phyloP scores from a whole-genome alignment of 2,113 vertebrate species.

The Suricata suricatta region DNA sequence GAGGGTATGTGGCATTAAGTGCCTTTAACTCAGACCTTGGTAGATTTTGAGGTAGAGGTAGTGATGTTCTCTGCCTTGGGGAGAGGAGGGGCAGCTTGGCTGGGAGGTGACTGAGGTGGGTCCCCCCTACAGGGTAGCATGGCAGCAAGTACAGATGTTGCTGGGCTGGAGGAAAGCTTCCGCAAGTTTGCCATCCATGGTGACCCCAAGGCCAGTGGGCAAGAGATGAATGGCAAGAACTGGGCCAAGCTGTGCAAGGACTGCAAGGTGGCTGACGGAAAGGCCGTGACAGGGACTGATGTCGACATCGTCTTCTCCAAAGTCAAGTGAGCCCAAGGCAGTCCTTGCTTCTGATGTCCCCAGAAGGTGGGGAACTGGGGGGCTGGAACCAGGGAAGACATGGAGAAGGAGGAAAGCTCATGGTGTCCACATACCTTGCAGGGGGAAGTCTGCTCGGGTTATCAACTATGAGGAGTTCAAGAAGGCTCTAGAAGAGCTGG shows the following conservation, averaged over 20 bases:
- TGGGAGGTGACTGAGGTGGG: neutral
- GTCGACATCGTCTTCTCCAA: slow-evolving; percentile 98
- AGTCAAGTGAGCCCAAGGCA: slow-evolving; percentile 93
- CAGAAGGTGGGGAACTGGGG: slow-evolving; percentile 6
- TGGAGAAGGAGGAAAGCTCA: neutral
- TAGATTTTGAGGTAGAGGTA: neutral
- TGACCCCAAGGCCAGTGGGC: slow-evolving; percentile 92
- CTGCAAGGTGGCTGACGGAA: slow-evolving; percentile 94
- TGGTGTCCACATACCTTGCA: slow-evolving; percentile 71
- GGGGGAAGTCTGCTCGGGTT: slow-evolving; percentile 93
- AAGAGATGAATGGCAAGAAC: slow-evolving; percentile 97
- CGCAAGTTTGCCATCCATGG: slow-evolving; percentile 95
- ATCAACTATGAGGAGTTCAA: slow-evolving; percentile 95
- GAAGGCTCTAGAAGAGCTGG: slow-evolving; percentile 92
- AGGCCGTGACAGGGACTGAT: slow-evolving; percentile 90
- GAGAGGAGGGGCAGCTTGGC: neutral
- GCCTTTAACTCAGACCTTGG: neutral
- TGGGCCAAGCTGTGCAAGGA: slow-evolving; percentile 99
- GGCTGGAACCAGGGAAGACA: slow-evolving; percentile 28
- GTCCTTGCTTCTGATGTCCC: slow-evolving; percentile 33
- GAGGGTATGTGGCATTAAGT: neutral
- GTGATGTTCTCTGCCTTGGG: neutral
- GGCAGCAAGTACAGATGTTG: slow-evolving; percentile 88
- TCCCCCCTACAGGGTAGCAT: slow-evolving; percentile 83
- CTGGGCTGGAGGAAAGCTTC: slow-evolving; percentile 90